Conservation (phyloP, 2,797 vertebrate species). For the Champsocephalus gunnari region DNA sequence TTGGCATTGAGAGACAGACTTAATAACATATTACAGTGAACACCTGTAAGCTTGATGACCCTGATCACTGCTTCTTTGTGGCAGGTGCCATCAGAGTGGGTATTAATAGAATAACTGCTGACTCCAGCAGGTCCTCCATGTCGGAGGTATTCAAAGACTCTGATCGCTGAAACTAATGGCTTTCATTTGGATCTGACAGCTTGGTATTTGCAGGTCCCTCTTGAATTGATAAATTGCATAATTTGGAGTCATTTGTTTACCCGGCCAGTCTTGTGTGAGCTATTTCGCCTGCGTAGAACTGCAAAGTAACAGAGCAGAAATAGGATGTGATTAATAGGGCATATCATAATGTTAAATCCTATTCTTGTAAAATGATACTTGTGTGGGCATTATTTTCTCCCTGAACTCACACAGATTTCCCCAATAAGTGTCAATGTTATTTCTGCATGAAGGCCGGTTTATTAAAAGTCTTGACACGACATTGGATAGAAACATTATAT, state of each 20-base stretch:
- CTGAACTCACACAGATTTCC: constrained; percentile 6
- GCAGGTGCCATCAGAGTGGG: constrained; percentile 63
- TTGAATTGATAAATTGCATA: constrained; percentile 78
- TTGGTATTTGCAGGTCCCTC: constrained; percentile 75
- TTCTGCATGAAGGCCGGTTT: constrained; percentile 15
- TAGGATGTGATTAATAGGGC: constrained; percentile 65
- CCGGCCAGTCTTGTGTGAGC: constrained; percentile 57
- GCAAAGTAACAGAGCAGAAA: constrained; percentile 60
- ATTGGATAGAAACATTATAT: constrained; percentile 10
- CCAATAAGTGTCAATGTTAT: constrained; percentile 17
- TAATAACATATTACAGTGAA: constrained; percentile 49
- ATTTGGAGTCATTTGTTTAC: constrained; percentile 81
- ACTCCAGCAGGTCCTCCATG: constrained; percentile 63
- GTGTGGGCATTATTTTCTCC: constrained; percentile 31
- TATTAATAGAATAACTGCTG: constrained; percentile 75
- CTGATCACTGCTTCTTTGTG: constrained; percentile 63
- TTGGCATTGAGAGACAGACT: constrained; percentile 23
- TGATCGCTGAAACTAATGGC: constrained; percentile 83
- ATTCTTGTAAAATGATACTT: constrained; percentile 46
- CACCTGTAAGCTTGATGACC: constrained; percentile 64
- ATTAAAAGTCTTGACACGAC: constrained; percentile 38
- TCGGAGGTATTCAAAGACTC: constrained; percentile 66
- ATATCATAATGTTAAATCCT: constrained; percentile 47
- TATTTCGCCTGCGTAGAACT: constrained; percentile 52
- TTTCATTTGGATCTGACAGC: constrained; percentile 82